phyloP scores from a whole-genome alignment of 2,888 invertebrate species.

The Eupithecia centaureata region DNA sequence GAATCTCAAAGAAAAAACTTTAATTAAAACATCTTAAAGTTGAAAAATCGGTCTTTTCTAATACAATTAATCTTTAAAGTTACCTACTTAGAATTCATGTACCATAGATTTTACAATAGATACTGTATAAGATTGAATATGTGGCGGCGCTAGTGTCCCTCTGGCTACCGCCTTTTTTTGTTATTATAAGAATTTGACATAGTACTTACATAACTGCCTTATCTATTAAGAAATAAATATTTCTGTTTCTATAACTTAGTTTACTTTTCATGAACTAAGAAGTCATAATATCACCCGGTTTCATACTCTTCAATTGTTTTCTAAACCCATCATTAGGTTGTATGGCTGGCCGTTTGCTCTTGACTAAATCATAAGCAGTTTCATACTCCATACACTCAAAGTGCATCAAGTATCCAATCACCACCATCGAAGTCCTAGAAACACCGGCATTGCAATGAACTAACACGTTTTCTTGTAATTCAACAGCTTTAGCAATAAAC shows the following conservation, averaged over 20 bases:
- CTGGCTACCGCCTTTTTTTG: no score
- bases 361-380: slow-evolving; percentile 87
- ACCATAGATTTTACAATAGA: no score
- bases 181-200: slow-evolving; percentile 49
- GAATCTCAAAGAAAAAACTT: no score
- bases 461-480: slow-evolving; percentile 84
- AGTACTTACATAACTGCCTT: slow-evolving; percentile 73
- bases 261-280: slow-evolving; percentile 44
- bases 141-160: no score
- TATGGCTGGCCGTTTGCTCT: slow-evolving; percentile 86
- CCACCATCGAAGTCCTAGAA: slow-evolving; percentile 91
- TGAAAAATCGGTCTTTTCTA: no score
- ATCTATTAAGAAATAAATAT: slow-evolving; percentile 68
- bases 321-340: slow-evolving; percentile 93
- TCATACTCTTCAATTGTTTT: slow-evolving; percentile 83
- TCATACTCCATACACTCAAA: slow-evolving; percentile 82
- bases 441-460: slow-evolving; percentile 97
- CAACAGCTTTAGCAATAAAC: slow-evolving; percentile 85
- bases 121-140: no score
- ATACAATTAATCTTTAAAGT: no score
- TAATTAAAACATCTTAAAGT: no score
- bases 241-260: slow-evolving; percentile 60
- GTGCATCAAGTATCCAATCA: slow-evolving; percentile 92
- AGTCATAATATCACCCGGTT: slow-evolving; percentile 1
- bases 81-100: no score